Percentiles rank a stretch among this genome's conserved stretches.
These are phyloP conservation scores for Calliopum simillimum DNA, from an alignment of 2,888 invertebrate genomes.

Conservation along the genomic window DNA sequence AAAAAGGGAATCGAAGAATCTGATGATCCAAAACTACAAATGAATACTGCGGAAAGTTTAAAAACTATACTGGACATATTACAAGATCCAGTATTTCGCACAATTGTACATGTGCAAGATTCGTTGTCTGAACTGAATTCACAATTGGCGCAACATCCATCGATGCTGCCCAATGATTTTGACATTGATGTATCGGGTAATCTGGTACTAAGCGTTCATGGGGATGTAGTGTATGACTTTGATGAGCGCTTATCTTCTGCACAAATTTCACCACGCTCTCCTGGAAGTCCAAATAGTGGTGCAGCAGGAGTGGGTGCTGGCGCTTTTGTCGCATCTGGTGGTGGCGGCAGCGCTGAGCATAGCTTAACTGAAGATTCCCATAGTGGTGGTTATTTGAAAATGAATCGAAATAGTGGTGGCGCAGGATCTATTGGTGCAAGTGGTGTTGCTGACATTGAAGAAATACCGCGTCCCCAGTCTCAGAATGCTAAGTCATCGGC, in stretches of 20 bases:
- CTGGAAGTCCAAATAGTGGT: slow-evolving; percentile 73
- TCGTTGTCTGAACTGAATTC: slow-evolving; percentile 88
- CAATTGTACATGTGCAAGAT: slow-evolving; percentile 91
- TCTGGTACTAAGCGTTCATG: slow-evolving; percentile 74
- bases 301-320: slow-evolving; percentile 29
- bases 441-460: slow-evolving; percentile 49
- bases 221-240: slow-evolving; percentile 71
- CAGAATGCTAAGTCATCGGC: slow-evolving; percentile 72
- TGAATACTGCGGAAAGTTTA: slow-evolving; percentile 79
- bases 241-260: slow-evolving; percentile 83
- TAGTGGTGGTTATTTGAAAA: slow-evolving; percentile 70
- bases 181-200: slow-evolving; percentile 88
- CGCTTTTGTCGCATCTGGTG: slow-evolving; percentile 43
- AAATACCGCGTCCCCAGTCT: slow-evolving; percentile 72
- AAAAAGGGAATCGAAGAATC: slow-evolving; percentile 88
- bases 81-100: slow-evolving; percentile 91
- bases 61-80: slow-evolving; percentile 84
- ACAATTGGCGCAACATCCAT: slow-evolving; percentile 90
- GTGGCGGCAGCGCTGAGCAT: slow-evolving; percentile 35
- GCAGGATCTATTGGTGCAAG: not conserved
- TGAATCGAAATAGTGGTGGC: slow-evolving; percentile 72
- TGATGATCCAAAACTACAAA: slow-evolving; percentile 84
- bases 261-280: slow-evolving; percentile 75
- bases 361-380: slow-evolving; percentile 42
- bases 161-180: slow-evolving; percentile 92